A percentile compares a stretch with the other conserved stretches of the same genome.
These are phyloP conservation scores for Amaurobius ferox DNA, from an alignment of 2,888 invertebrate species.

Conservation along the genomic window DNA sequence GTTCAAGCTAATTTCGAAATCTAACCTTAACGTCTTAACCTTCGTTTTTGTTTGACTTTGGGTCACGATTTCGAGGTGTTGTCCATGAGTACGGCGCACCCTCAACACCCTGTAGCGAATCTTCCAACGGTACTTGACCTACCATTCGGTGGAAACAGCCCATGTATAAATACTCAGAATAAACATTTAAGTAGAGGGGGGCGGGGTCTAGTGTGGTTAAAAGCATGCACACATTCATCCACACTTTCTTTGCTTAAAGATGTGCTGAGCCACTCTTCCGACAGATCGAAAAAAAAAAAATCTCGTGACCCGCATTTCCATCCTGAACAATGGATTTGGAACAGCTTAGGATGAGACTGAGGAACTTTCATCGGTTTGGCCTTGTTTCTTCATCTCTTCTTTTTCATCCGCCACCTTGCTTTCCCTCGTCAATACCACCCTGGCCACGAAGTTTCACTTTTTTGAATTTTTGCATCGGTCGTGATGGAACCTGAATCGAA, in stretches of 20 bases:
- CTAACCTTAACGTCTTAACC: too few relatives aligned
- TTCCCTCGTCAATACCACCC: constrained; percentile 8
- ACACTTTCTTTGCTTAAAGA: neutral
- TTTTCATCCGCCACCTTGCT: neutral
- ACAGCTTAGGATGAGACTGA: constrained; percentile 49
- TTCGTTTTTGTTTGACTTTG: too few relatives aligned
- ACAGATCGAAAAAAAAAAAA: constrained; percentile 10
- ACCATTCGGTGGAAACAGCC: constrained; percentile 17
- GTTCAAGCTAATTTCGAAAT: too few relatives aligned
- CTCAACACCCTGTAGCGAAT: neutral
- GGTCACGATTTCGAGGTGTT: neutral
- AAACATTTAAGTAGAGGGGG: constrained; percentile 39
- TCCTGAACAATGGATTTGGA: constrained; percentile 62
- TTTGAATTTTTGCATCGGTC: neutral
- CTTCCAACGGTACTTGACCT: constrained; percentile 28
- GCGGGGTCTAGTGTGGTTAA: neutral
- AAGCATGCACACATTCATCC: too few relatives aligned
- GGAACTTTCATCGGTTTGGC: constrained; percentile 43
- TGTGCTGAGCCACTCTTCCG: neutral
- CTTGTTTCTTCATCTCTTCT: constrained; percentile 25
- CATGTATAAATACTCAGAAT: constrained; percentile 38
- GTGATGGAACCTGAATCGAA: constrained; percentile 8
- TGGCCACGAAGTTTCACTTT: neutral
- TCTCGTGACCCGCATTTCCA: constrained; percentile 56
- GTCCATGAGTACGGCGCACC: neutral